Base-by-base conservation (phyloP, 2,797 vertebrate genomes). In the Microchirus variegatus region DNA sequence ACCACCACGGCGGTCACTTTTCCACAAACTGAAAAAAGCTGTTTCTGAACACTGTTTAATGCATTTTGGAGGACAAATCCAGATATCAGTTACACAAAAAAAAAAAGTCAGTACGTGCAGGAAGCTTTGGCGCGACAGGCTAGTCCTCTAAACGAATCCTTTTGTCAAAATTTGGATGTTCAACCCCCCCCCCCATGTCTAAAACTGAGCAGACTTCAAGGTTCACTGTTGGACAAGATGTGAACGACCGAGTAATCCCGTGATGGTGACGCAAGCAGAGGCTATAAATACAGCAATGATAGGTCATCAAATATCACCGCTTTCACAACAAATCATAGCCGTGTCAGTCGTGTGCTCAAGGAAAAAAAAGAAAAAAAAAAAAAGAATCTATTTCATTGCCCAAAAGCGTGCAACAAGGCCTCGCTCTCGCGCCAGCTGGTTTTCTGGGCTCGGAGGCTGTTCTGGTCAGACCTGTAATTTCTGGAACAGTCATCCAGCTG, bases 401-500 rank as follows among this genome's bases (percentile, higher is more conserved):
- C 67, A 57, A 77, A 86, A 90, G 85, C 82, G 80, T 89, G 89
- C 87, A 73, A 86, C 79, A 77, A 74, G 84, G 78, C 87, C 80
- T 62, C 14, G 9, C 63, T 77, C 69, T 75, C 45, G 47, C 43
- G 82, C 89, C 91, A 92, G 85, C 88, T 90, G 87, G 83, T 87
- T 92, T 87, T 90, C 87, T 87, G 82, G 87, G 80, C 89, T 81
- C 10, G 62, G 73, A 70, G 82, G 85, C 87, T 67, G 63, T 53
- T 81, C 81, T 71, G 90, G 87, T 85, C 86, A 90, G 87, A 89
- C 92, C 90, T 93, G 90, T 91, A 93, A 94, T 93, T 93, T 93
- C 80, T 89, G 82, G 76, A 88, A 81, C 90, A 87, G 76, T 75
- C 84, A 81, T 84, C 81, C 84, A 86, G 82, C 90, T 93, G 89